These are phyloP conservation scores for Oophaga sylvatica DNA, from an alignment of 2,797 vertebrate genomes.

Conservation along the genomic window DNA sequence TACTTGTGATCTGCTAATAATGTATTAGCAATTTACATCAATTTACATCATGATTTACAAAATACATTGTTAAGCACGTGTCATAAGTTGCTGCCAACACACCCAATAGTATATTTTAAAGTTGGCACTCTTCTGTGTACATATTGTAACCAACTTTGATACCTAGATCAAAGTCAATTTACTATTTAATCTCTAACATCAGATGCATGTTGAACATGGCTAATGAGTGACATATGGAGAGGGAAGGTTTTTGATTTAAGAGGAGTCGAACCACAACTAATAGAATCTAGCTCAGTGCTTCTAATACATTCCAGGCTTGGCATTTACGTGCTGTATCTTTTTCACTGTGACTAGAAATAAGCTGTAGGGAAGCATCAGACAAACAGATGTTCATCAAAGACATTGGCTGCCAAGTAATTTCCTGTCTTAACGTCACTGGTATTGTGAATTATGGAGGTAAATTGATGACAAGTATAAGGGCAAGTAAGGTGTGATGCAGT, in stretches of 20 bases:
- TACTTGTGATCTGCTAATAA: neutral
- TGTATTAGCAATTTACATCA: neutral
- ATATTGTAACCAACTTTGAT: conserved; percentile 35
- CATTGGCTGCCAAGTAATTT: conserved; percentile 31
- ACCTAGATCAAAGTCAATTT: conserved; percentile 51
- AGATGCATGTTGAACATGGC: conserved; percentile 34
- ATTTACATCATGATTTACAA: neutral
- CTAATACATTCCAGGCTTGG: conserved; percentile 42
- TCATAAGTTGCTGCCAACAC: neutral
- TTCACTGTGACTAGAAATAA: conserved; percentile 29
- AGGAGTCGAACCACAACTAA: conserved; percentile 18
- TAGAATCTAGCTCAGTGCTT: conserved; percentile 17
- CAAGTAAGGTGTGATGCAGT: conserved; percentile 24
- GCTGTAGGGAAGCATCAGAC: conserved; percentile 13
- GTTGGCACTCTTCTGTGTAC: conserved; percentile 25
- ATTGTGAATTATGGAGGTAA: neutral
- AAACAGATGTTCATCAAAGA: conserved; percentile 50
- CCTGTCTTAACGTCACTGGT: conserved; percentile 7
- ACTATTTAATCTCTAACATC: conserved; percentile 39
- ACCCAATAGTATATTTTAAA: neutral
- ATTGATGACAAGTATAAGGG: no score
- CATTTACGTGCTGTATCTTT: conserved; percentile 31
- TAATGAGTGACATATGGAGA: conserved; percentile 47
- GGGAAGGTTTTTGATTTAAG: conserved; percentile 20
- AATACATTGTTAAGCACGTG: neutral